Evolutionary conservation across 2,888 invertebrate species (phyloP).

Genomic region (Gastrophysa polygoni): DNA sequence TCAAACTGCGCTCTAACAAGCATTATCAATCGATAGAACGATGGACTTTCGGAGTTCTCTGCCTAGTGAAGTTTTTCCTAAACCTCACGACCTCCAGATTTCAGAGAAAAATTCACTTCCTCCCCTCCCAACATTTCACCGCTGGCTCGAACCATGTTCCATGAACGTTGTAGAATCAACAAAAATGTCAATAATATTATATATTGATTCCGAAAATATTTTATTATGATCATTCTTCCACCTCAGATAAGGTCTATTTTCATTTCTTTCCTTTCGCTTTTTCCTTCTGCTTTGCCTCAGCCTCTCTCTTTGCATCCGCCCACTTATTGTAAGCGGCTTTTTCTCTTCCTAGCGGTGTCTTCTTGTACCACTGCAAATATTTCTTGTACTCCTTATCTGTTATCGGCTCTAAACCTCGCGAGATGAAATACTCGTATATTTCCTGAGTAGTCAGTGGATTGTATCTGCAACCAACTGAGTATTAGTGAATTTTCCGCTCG

Average conservation of each 20-base stretch:
- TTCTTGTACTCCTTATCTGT: conserved; percentile 60
- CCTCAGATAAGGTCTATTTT: not conserved
- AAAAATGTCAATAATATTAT: no score
- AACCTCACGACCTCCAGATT: no score
- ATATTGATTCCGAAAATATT: no score
- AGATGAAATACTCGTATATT: conserved; percentile 59
- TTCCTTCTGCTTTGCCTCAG: conserved; percentile 13
- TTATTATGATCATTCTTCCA: no score
- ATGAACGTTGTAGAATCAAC: no score
- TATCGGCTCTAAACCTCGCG: conserved; percentile 48
- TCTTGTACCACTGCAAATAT: conserved; percentile 61
- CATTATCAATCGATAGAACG: no score
- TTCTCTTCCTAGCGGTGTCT: conserved; percentile 51
- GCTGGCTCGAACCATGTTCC: no score
- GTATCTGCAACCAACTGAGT: conserved; percentile 36
- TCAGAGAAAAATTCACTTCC: no score
- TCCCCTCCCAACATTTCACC: no score
- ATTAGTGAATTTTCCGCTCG: not conserved
- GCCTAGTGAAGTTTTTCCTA: no score
- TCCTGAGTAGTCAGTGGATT: conserved; percentile 63
- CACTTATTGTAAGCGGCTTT: conserved; percentile 51
- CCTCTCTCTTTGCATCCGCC: conserved; percentile 39
- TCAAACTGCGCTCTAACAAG: no score
- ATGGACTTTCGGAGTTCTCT: no score
- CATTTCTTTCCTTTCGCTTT: conserved; percentile 1